Base-by-base conservation (phyloP, 2,113 vertebrate species). In the Cygnus atratus region DNA sequence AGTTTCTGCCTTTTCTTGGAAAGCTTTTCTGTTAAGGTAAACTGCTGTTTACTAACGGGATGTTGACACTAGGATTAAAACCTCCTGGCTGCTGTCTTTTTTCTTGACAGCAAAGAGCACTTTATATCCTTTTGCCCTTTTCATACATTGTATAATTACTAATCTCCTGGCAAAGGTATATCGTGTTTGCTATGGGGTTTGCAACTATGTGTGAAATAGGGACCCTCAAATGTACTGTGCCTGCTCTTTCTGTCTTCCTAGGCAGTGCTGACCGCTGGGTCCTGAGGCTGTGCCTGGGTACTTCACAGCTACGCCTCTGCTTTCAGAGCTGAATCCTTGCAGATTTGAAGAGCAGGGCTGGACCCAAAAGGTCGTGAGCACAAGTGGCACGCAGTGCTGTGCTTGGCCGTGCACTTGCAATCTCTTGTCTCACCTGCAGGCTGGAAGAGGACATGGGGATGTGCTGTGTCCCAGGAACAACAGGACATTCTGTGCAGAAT, bases 11-110 rank as follows among this genome's bases (percentile, higher is more conserved):
- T 84, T 84, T 95, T 92, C 95, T 96, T 96, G 88, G 93, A 92
- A 94, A 94, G 93, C 80, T 94, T 87, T 93, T 81, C 79, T 95
- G 89, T 93, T 71, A 79, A 62, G 84, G 70, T 79, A 46, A 62
- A 57, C 73, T 67, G 44, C 67, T 81, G 29, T 67, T 65, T 87
- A 79, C 58, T 57, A 70, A 82, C 66, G 84, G 89, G 48, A 78
- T 72, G 39, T 50, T 86, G 85, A 84, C 13, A 2, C 17, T 52
- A 71, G 35, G 50, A 90, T 11, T 81, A 81, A 94, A 92, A 84
- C 39, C 11, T 93, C 26, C 39, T 29, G 66, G 26, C 44, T 92
- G 76, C 26, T 9, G 6, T 66, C 35, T 80, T 87, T 62, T 88
- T 63, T 50, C 24, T 52, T 48, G 37, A 48, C 2, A 1, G n/a